Percentiles rank a stretch among this genome's conserved stretches.
Conservation (phyloP, 92 coral and sea anemone species). For the Parazoanthus darwini region DNA sequence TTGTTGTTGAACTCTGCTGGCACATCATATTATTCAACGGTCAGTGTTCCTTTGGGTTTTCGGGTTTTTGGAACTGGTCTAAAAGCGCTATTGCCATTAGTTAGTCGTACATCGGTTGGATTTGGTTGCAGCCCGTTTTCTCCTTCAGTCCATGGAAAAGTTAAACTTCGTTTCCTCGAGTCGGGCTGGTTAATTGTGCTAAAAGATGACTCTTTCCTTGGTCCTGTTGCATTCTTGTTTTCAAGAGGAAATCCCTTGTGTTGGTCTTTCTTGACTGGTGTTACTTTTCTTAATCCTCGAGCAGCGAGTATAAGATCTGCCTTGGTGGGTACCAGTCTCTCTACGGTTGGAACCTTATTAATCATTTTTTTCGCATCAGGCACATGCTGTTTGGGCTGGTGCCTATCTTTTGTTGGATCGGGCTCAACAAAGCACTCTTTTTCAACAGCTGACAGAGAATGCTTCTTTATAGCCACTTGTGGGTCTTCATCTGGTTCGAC, state of each 20-base stretch:
- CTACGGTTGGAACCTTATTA: not conserved
- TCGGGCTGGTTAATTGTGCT: not conserved
- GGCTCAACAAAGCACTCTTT: constrained; percentile 15
- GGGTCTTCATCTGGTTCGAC: constrained; percentile 36
- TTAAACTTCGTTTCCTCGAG: not conserved
- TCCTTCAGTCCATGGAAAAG: not conserved
- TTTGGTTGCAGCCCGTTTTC: not conserved
- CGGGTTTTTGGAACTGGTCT: constrained; percentile 9
- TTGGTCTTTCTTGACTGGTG: not conserved
- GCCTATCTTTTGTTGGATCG: not conserved
- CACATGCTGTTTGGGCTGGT: not conserved
- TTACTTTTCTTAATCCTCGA: not conserved
- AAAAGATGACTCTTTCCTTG: not conserved
- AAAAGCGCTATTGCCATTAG: not conserved
- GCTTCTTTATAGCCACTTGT: constrained; percentile 21
- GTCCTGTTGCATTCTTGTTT: not conserved
- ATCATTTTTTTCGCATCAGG: not conserved
- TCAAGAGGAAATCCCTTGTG: not conserved
- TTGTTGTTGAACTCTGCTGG: constrained; percentile 7
- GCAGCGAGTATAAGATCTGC: not conserved
- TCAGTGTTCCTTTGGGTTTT: not conserved
- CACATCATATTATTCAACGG: constrained; percentile 23
- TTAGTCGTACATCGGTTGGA: not conserved
- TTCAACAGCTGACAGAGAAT: not conserved
- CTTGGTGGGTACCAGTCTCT: not conserved